Percentiles rank a stretch among this genome's conserved stretches.
Conservation (phyloP, 2,797 vertebrate species). For the Cuculus canorus region DNA sequence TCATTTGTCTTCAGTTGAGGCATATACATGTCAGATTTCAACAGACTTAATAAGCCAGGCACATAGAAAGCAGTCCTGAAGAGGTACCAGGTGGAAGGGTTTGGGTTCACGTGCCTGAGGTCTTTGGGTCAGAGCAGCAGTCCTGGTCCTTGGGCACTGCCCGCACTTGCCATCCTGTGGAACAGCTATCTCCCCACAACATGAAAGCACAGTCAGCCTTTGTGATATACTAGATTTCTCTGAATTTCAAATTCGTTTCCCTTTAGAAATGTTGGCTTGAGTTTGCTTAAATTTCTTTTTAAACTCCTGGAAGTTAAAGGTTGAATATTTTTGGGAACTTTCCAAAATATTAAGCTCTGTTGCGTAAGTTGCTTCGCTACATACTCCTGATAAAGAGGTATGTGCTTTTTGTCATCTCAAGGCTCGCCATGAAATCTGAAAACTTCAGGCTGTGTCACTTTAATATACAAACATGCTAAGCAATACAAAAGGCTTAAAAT, state of each 20-base stretch:
- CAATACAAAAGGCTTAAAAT: conserved; percentile 69
- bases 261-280: not conserved
- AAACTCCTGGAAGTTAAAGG: not conserved
- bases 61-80: not conserved
- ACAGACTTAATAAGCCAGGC: not conserved
- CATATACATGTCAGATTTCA: not conserved
- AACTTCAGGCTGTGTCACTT: conserved; percentile 66
- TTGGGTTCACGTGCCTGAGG: not conserved
- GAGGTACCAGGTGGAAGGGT: not conserved
- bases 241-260: not conserved
- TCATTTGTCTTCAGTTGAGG: not conserved
- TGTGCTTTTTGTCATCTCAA: not conserved
- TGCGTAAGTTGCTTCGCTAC: not conserved
- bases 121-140: not conserved
- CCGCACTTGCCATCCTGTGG: not conserved
- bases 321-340: not conserved
- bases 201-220: not conserved
- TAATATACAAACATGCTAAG: conserved; percentile 60
- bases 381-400: not conserved
- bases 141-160: not conserved
- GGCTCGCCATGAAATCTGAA: conserved; percentile 46
- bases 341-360: not conserved
- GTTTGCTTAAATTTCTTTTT: conserved; percentile 16
- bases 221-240: not conserved
- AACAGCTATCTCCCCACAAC: rapidly evolving